These are phyloP conservation scores for Erpetoichthys calabaricus DNA, from an alignment of 2,797 vertebrate genomes.

Conservation along the genomic window DNA sequence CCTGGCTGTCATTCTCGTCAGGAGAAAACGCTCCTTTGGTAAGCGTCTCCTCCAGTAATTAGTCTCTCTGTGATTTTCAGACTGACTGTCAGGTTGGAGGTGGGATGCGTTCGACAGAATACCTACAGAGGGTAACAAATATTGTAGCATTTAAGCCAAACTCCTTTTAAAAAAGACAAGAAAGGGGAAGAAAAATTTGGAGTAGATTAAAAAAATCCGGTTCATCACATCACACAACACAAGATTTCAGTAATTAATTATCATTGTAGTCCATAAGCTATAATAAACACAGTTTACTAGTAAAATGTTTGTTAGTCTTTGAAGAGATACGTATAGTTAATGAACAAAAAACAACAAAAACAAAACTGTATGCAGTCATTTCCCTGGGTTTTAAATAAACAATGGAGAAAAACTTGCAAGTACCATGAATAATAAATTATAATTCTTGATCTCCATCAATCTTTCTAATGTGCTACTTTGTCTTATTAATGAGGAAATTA, in stretches of 20 bases:
- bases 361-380: background rate
- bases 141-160: slow-evolving; percentile 27
- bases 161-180: slow-evolving; percentile 27
- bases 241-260: no score
- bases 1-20: slow-evolving; percentile 42
- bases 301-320: no score
- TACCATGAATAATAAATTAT: no score
- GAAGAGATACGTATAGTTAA: background rate
- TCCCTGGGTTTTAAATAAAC: no score
- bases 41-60: slow-evolving; percentile 49
- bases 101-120: slow-evolving; percentile 42
- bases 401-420: no score
- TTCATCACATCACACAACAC: no score
- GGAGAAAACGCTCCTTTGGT: slow-evolving; percentile 33
- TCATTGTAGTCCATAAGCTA: no score
- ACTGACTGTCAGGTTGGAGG: slow-evolving; percentile 41
- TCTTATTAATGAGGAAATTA: no score
- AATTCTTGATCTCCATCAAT: no score
- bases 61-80: slow-evolving; percentile 57
- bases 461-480: no score
- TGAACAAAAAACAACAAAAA: slow-evolving; percentile 1
- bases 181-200: background rate
- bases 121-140: slow-evolving; percentile 37
- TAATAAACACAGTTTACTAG: no score
- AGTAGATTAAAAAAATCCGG: background rate